Base-by-base conservation (phyloP, 2,888 invertebrate genomes). In the Chloroclysta siterata region DNA sequence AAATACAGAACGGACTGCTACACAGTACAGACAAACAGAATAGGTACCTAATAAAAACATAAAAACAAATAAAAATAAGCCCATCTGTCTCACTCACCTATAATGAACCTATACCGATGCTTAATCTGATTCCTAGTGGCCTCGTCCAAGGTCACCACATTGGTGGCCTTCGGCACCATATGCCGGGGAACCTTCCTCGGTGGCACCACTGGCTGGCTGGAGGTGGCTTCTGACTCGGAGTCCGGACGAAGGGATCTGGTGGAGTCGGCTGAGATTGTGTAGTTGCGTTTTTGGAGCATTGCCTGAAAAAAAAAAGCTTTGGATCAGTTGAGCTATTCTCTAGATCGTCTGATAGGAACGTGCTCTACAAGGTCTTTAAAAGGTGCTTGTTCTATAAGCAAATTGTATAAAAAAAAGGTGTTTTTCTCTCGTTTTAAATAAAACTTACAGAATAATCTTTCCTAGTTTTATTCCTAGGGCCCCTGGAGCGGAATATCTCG, bases 71-170 rank as follows among this genome's bases (percentile, higher is more conserved):
- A 22, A 22, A 22, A 1, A 2, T 22, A 22, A 22, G 3, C 22
- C n/a, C n/a, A n/a, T 22, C 1, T 22, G 2, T 41, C 13, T n/a
- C 11, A 72, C 84, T 84, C 29, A 92, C 93, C 93, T 66, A 93
- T 90, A 64, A 93, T 87, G 63, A 93, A 87, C 70, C 93, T 90
- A 59, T 94, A 88, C n/a, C 94, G 85, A 62, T 94, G 90, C 53
- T 93, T 93, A 78, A 92, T 93, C 69, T 94, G 93, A 62, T 94
- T 94, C 48, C 94, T 84, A 0, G 93, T 93, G 0, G 87, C 86
- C 5, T 91, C 88, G 36, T 94, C 94, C 0, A 94, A 61, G 0
- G 89, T 90, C 0, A 93, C 72, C 44, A 94, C 88, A 3, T 88
- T 88, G 0, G 82, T 80, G 15, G 78, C 53, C 65, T 79, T 84